Percentiles rank a stretch among this genome's conserved stretches.
These are phyloP conservation scores for Pammene aurita DNA, from an alignment of 2,888 invertebrate genomes.

Conservation along the genomic window DNA sequence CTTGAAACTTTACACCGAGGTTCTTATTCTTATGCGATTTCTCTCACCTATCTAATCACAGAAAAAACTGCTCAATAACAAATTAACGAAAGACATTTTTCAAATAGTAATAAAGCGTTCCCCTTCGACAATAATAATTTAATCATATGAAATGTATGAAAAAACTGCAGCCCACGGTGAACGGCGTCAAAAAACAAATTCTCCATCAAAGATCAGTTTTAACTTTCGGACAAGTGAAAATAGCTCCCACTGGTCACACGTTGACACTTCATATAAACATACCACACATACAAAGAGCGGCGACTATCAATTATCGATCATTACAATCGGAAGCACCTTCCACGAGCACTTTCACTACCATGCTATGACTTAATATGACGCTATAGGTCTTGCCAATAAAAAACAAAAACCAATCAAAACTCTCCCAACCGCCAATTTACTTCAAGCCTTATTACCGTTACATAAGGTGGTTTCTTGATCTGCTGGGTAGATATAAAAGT, in stretches of 20 bases:
- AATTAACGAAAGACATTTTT: too few species aligned
- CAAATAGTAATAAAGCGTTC: too few species aligned
- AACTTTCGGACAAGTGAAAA: too few species aligned
- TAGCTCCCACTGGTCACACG: neutral
- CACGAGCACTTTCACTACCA: constrained; percentile 32
- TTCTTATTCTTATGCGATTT: constrained; percentile 11
- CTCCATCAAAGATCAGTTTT: too few species aligned
- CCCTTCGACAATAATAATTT: too few species aligned
- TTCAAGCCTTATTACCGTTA: constrained; percentile 29
- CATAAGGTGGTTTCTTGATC: constrained; percentile 16
- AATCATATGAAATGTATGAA: too few species aligned
- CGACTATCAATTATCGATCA: constrained; percentile 4
- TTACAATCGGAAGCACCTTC: constrained; percentile 34
- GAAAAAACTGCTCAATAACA: too few species aligned
- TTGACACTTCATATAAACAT: constrained; percentile 4
- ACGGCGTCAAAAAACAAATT: too few species aligned
- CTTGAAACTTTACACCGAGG: constrained; percentile 20
- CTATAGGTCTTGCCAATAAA: constrained; percentile 29
- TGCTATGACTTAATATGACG: constrained; percentile 35
- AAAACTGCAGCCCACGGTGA: too few species aligned
- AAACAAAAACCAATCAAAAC: constrained; percentile 35
- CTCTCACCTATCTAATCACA: too few species aligned
- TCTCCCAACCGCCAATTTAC: constrained; percentile 13
- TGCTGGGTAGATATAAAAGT: constrained; percentile 58
- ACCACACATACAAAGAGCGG: neutral